These are phyloP conservation scores for Plagiodera versicolora DNA, from an alignment of 2,888 invertebrate species.

Conservation along the genomic window DNA sequence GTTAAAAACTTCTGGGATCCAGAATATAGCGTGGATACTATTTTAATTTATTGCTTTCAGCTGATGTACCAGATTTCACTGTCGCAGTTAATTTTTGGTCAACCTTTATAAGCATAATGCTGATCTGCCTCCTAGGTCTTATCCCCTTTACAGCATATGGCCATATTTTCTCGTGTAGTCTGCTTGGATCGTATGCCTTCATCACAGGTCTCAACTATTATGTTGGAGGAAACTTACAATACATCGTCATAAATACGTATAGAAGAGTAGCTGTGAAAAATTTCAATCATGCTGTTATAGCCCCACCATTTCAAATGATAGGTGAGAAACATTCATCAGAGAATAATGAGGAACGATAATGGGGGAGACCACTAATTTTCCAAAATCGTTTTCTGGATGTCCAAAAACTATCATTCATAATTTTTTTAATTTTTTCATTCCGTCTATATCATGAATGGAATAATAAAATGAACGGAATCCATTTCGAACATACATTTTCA, in stretches of 20 bases:
- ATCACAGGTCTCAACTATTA: slow-evolving; percentile 67
- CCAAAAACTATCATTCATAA: no score
- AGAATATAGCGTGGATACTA: no score
- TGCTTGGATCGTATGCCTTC: slow-evolving; percentile 67
- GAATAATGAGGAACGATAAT: no score
- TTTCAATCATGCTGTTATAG: slow-evolving; percentile 63
- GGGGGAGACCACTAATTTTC: no score
- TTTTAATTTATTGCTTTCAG: slow-evolving; percentile 51
- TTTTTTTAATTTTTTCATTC: no score
- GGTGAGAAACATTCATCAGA: slow-evolving; percentile 60
- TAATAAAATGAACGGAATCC: no score
- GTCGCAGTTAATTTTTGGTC: slow-evolving; percentile 66
- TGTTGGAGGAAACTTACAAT: slow-evolving; percentile 66
- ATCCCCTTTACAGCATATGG: slow-evolving; percentile 58
- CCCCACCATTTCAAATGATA: slow-evolving; percentile 63
- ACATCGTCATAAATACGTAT: slow-evolving; percentile 68
- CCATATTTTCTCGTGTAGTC: slow-evolving; percentile 64
- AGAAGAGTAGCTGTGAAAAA: slow-evolving; percentile 62
- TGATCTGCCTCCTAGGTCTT: slow-evolving; percentile 40
- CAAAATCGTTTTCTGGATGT: no score
- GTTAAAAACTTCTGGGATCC: no score
- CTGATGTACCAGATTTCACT: slow-evolving; percentile 54
- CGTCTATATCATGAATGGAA: no score
- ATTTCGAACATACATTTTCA: no score
- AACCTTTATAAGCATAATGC: slow-evolving; percentile 56